phyloP scores from a whole-genome alignment of 2,888 invertebrate species.

The Mongoloraphidia duomilia region DNA sequence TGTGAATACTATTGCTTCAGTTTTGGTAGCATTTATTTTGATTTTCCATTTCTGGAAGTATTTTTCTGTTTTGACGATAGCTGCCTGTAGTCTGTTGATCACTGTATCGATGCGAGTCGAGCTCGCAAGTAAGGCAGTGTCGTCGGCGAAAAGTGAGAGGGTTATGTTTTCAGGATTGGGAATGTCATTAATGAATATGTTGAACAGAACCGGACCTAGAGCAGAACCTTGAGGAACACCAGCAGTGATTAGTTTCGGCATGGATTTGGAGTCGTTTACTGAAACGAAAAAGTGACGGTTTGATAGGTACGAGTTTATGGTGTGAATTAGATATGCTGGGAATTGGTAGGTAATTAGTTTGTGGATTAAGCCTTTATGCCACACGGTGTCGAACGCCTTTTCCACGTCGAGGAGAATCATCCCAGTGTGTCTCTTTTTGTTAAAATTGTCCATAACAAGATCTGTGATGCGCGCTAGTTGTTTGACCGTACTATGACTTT shows the following conservation, averaged over 20 bases:
- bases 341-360: no score
- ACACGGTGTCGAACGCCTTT: no score
- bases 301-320: no score
- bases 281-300: no score
- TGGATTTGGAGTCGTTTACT: conserved; percentile 6
- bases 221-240: conserved; percentile 18
- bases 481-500: conserved; percentile 15
- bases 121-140: conserved; percentile 10
- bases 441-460: no score
- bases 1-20: conserved; percentile 5
- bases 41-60: conserved; percentile 6
- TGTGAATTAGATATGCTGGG: no score
- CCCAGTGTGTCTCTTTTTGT: no score
- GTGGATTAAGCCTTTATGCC: no score
- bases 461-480: no score
- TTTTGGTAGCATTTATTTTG: conserved; percentile 9
- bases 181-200: conserved; percentile 14
- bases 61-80: not conserved
- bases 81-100: not conserved
- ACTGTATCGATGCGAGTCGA: not conserved
- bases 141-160: conserved; percentile 8
- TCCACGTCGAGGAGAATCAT: no score
- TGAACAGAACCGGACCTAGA: conserved; percentile 14
- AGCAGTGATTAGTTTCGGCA: conserved; percentile 9
- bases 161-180: conserved; percentile 8